Base-by-base conservation (phyloP, 2,113 vertebrate genomes). In the Xiphorhynchus elegans region DNA sequence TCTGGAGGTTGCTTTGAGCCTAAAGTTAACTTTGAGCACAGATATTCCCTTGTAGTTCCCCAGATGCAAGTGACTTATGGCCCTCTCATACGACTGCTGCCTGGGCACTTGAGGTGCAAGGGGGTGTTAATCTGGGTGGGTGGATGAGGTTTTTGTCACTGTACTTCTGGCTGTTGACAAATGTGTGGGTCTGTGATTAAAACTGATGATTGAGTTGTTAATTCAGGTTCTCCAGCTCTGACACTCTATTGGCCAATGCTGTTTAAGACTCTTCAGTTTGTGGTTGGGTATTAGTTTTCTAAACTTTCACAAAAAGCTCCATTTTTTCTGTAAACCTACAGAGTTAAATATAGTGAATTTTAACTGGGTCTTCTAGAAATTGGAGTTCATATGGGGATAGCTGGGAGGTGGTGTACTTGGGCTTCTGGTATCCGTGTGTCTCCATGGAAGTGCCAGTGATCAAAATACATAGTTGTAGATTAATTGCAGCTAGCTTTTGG, bases 401-500 rank as follows among this genome's bases (percentile, higher is more conserved):
- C 70, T 93, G 81, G 66, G 49, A 75, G 28, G 26, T 64, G 37
- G 19, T n/a, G 9, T 60, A 7, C 62, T 82, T 40, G 64, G 26
- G 26, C 52, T 93, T 16, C 59, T 76, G 29, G 46, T 91, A 8
- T 77, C 55, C 20, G 4, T 87, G 19, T 52, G 64, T 87, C 56
- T 53, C 62, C 49, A 46, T 93, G 85, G 74, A 87, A 91, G 64
- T 87, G 59, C 76, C n/a, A 94, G 50, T 81, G 80, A 69, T 73
- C 90, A 95, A 91, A 91, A 93, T 83, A 93, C 15, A 64, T 72
- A 73, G 70, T 62, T 74, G 70, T 62, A 88, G 79, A 59, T 91
- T 66, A 92, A 76, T 89, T 91, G n/a, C 66, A 91, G 58, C 31
- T 67, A 59, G 67, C n/a, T 94, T 80, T 91, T 94, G 87, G 84